Conservation (phyloP, 2,797 vertebrate species). For the Rhabdomys pumilio region DNA sequence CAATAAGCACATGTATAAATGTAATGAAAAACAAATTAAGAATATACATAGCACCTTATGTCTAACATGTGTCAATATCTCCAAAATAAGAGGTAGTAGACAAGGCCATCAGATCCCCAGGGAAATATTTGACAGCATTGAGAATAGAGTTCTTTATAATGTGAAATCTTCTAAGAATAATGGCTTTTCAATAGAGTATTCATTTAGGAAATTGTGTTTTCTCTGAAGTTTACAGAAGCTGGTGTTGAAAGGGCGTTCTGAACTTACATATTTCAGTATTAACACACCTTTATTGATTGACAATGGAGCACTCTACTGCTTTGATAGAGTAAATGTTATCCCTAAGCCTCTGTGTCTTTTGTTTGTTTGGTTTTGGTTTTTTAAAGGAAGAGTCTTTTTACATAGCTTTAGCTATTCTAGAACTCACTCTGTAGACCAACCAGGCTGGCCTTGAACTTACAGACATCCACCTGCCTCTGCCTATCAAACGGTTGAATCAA, state of each 20-base stretch:
- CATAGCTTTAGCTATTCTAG: neutral
- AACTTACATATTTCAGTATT: slow-evolving; percentile 88
- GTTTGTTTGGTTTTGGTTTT: neutral
- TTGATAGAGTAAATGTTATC: slow-evolving; percentile 53
- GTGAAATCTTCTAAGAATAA: slow-evolving; percentile 61
- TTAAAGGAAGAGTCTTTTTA: neutral
- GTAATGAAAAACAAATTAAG: slow-evolving; percentile 14
- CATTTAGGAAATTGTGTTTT: slow-evolving; percentile 81
- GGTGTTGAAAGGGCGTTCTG: slow-evolving; percentile 69
- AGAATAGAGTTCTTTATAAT: slow-evolving; percentile 69
- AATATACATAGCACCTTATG: neutral
- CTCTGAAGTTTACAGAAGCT: slow-evolving; percentile 84
- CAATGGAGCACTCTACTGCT: slow-evolving; percentile 81
- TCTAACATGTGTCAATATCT: slow-evolving; percentile 54
- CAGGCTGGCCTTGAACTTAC: neutral
- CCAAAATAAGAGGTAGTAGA: slow-evolving; percentile 73
- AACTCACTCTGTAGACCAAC: neutral
- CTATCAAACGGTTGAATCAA: neutral
- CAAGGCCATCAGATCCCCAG: slow-evolving; percentile 75
- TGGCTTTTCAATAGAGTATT: slow-evolving; percentile 67
- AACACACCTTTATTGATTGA: slow-evolving; percentile 85
- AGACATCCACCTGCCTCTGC: neutral
- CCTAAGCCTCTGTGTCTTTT: neutral
- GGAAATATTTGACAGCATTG: slow-evolving; percentile 73
- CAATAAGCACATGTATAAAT: slow-evolving; percentile 82